These are phyloP conservation scores for Remorina albescens DNA, from an alignment of 2,797 vertebrate species.

Conservation along the genomic window DNA sequence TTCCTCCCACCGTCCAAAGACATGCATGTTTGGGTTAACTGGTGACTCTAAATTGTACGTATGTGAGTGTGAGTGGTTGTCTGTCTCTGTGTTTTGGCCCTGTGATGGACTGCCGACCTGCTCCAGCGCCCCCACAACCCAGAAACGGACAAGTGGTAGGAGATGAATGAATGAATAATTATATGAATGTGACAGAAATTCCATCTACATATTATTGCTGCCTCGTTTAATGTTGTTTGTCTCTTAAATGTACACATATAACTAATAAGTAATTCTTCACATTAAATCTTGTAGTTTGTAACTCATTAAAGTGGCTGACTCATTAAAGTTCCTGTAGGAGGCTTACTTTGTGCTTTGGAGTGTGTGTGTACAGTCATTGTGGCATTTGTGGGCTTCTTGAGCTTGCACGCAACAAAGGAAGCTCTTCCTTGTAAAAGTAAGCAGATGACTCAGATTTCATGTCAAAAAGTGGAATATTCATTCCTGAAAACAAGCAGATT, in stretches of 20 bases:
- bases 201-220: background rate
- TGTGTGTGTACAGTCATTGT: slow-evolving; percentile 25
- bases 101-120: no score
- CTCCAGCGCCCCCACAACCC: no score
- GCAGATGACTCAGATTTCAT: background rate
- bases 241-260: no score
- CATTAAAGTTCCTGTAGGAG: background rate
- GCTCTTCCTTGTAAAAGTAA: slow-evolving; percentile 48
- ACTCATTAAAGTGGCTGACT: no score
- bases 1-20: no score
- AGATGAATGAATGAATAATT: no score
- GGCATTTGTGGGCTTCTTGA: slow-evolving; percentile 40
- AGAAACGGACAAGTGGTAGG: no score
- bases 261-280: background rate
- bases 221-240: no score
- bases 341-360: background rate
- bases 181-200: background rate
- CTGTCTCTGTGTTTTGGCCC: no score
- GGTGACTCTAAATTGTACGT: no score
- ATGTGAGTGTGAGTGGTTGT: no score
- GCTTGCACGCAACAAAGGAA: slow-evolving; percentile 22
- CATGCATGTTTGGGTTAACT: no score
- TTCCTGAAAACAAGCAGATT: background rate
- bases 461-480: background rate
- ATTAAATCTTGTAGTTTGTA: background rate